Base-by-base conservation (phyloP, 2,797 vertebrate species). In the Pantherophis alleghaniensis region DNA sequence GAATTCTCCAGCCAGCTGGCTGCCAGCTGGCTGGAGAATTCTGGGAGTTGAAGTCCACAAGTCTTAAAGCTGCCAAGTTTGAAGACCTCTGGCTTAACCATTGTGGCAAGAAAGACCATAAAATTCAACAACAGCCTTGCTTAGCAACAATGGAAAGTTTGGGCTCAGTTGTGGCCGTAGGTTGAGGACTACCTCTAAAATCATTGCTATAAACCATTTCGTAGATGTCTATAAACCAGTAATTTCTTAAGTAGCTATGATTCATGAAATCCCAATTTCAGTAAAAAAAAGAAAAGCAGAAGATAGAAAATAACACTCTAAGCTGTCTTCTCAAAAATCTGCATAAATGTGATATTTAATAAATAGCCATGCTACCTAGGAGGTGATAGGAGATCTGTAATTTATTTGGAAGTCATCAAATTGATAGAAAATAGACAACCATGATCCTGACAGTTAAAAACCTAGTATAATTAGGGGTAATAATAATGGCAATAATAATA, bases 401-500 rank as follows among this genome's bases (percentile, higher is more conserved):
- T 69, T 32, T 69, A 69, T 69, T 69, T 69, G 14, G 66, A 69
- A 69, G 66, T 74, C n/a, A 74, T 74, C n/a, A 37, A 16, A 32
- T 32, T 32, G 14, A 74, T 74, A 16, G 32, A 88, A n/a, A 94
- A 89, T 22, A 88, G 42, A 5, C 0, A 94, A 89, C 93, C 89
- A 89, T 69, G 37, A 88, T 5, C 12, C 5, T 93, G 32, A 55
- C 14, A 69, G 66, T 94, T 87, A 92, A 92, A 94, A 95, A 16
- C 11, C 47, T 86, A 88, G 14, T 0, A 0, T 86, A 95, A 93
- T 10, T 56, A 37, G 0, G 2, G 93, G 92, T 90, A 26, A 90
- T 90, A 94, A 69, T 69, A 74, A 37, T 7, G 14, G 3, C 66
- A 74, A 74, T 74, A 74, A 37, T 32, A 74, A 74, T 1, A 66